A percentile compares a stretch with the other conserved stretches of the same genome.
Conservation (phyloP, 1,140 invertebrate genomes). For the Platyscapa corneri region DNA sequence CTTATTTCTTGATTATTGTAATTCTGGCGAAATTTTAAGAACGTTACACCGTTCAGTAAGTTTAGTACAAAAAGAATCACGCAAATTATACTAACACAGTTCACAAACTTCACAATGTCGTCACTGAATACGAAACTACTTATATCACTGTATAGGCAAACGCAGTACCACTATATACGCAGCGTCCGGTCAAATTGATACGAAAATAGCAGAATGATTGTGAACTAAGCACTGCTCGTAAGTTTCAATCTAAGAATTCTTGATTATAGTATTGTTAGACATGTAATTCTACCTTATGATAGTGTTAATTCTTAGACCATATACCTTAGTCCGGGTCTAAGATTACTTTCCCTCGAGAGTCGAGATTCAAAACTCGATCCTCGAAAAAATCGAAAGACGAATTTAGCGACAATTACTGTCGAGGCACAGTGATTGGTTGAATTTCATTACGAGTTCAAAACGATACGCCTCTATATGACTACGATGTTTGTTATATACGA, state of each 20-base stretch:
- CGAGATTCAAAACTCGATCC: neutral
- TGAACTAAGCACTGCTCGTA: neutral
- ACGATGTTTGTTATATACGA: too few species aligned
- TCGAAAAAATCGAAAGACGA: neutral
- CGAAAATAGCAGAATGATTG: constrained; percentile 45
- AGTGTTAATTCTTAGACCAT: too few species aligned
- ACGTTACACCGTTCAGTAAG: neutral
- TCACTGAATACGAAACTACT: constrained; percentile 6
- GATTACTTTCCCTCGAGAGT: too few species aligned
- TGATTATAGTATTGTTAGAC: neutral
- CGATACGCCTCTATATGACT: too few species aligned
- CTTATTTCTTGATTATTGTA: neutral
- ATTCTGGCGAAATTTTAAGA: neutral
- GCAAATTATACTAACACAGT: constrained; percentile 17
- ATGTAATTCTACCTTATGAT: too few species aligned
- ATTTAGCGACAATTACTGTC: neutral
- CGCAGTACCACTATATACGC: neutral
- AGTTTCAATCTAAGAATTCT: neutral
- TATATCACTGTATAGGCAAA: neutral
- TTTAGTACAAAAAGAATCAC: constrained; percentile 5
- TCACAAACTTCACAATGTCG: neutral
- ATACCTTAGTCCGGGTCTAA: too few species aligned
- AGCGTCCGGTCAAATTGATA: constrained; percentile 6
- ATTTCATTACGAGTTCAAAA: too few species aligned
- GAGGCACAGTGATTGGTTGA: neutral